These are phyloP conservation scores for Chionomys nivalis DNA, from an alignment of 2,113 vertebrate genomes.

Conservation along the genomic window DNA sequence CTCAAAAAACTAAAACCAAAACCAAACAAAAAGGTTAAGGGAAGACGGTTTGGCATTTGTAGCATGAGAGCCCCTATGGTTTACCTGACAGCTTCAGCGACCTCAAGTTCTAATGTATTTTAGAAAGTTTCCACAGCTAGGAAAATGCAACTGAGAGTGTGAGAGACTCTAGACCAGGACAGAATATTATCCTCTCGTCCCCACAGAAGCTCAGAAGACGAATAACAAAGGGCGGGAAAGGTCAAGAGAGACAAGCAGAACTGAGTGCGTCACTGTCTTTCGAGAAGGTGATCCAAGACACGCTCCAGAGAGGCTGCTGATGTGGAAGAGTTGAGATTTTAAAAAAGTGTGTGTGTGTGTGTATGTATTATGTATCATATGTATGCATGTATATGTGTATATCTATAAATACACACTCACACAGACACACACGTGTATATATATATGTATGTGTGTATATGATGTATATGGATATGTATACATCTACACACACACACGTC, in stretches of 20 bases:
- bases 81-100: background rate
- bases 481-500: background rate
- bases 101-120: background rate
- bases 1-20: background rate
- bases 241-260: background rate
- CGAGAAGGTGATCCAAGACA: background rate
- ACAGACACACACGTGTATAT: too few species aligned
- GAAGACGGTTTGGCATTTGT: background rate
- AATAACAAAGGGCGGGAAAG: too few species aligned
- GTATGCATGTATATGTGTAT: too few species aligned
- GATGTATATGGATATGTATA: too few species aligned
- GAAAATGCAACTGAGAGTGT: background rate
- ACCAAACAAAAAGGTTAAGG: too few species aligned
- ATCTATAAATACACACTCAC: too few species aligned
- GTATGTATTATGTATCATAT: too few species aligned
- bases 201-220: background rate
- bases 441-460: too few species aligned
- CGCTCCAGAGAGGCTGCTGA: background rate
- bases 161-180: background rate
- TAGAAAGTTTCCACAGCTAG: background rate
- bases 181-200: background rate
- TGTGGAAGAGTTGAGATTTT: background rate
- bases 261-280: fast-evolving
- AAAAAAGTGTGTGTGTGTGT: too few species aligned
- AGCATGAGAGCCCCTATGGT: background rate